Evolutionary conservation across 37 sponge, comb jelly and placozoan species (phyloP).

Genomic region (Geodia barretti): DNA sequence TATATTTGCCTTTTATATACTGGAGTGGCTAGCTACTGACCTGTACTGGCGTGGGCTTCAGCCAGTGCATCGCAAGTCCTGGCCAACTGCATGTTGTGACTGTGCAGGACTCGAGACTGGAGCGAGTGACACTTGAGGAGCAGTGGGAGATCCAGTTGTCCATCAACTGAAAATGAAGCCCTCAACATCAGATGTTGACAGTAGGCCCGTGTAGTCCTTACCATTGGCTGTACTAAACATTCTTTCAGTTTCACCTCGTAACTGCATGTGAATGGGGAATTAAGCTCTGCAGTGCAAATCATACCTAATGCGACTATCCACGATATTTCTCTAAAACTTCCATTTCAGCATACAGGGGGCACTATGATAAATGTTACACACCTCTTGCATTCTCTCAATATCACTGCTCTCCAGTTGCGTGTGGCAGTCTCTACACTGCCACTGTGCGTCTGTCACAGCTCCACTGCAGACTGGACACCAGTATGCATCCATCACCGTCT

Average conservation of each 20-base stretch:
- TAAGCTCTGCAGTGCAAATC: background rate
- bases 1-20: no score
- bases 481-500: slow-evolving; percentile 14
- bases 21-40: no score
- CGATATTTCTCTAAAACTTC: no score
- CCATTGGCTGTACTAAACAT: background rate
- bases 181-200: no score
- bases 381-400: background rate
- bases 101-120: slow-evolving; percentile 32
- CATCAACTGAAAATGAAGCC: no score
- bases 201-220: background rate
- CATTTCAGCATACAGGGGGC: no score
- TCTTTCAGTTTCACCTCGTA: background rate
- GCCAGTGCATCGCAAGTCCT: slow-evolving; percentile 51
- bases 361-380: no score
- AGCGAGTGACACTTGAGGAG: slow-evolving; percentile 46
- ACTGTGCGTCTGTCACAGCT: background rate
- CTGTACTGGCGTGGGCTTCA: slow-evolving; percentile 34
- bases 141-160: slow-evolving; percentile 7
- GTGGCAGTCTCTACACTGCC: background rate
- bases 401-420: background rate
- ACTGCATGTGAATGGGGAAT: background rate
- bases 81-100: slow-evolving; percentile 45
- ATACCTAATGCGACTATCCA: background rate
- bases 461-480: slow-evolving; percentile 7